Base-by-base conservation (phyloP, 2,888 invertebrate species). In the Chromoteleia sp. region DNA sequence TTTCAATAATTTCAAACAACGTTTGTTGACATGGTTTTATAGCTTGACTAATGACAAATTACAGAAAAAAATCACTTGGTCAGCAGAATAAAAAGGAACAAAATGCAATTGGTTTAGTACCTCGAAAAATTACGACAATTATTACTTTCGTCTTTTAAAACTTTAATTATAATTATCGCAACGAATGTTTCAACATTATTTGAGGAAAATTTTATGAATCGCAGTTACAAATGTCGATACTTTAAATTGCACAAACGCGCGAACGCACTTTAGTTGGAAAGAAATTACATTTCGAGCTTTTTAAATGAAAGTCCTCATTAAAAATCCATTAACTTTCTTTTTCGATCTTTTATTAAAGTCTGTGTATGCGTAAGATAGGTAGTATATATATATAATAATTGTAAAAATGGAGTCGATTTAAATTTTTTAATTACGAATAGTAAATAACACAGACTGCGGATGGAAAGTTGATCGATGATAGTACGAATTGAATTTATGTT, bases 241-340 rank as follows among this genome's bases (percentile, higher is more conserved):
- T 54, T 54, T 54, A 39, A 67, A 67, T 54, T 54, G 30, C 41
- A 41, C 54, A 15, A 52, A 19, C 41, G 39, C 39, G 54, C 65
- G 19, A 21, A 50, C 39, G 65, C 19, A 33, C 25, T 50, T 21
- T 65, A 15, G n/a, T 21, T 2, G 15, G 0, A 17, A 63, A 56
- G 70, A 48, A 70, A 70, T 58, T 58, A 56, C 54, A 68, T 43
- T 54, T 58, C 36, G 36, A 70, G 58, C 58, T 70, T 70, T 70
- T 70, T 56, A 45, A 68, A 45, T 17, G 70, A 58, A 70, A 70
- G 36, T 48, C 25, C 68, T 68, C 68, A 41, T 58, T 58, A 58
- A 58, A 70, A 58, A 36, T 70, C 70, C 58, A 70, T 70, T 70
- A 70, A 56, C 33, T 70, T 70, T 70, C 56, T 70, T 70, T 48